phyloP scores from a whole-genome alignment of 2,113 vertebrate genomes.

The Macrotus californicus region DNA sequence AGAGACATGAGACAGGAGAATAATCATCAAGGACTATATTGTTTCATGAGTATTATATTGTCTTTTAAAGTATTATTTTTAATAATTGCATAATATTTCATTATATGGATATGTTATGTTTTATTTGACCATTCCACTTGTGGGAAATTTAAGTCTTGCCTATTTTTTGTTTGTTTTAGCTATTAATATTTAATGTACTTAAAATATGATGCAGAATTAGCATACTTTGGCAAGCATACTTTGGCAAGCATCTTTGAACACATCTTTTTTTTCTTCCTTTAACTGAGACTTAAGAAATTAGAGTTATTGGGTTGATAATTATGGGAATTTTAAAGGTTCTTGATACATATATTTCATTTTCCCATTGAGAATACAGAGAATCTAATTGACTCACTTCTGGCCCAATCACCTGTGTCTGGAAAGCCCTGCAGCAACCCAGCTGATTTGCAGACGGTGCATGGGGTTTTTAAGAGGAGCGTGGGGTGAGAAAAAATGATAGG shows the following conservation, averaged over 20 bases:
- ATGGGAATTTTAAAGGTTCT: neutral
- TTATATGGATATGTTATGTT: neutral
- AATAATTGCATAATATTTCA: neutral
- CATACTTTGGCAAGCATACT: neutral
- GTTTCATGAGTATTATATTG: neutral
- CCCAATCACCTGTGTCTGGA: neutral
- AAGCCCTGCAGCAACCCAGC: neutral
- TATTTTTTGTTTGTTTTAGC: neutral
- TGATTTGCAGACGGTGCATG: neutral
- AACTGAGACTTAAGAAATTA: neutral
- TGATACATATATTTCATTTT: neutral
- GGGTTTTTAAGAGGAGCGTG: neutral
- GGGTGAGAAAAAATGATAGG: neutral
- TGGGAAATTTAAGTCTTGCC: neutral
- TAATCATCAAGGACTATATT: neutral
- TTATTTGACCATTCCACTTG: neutral
- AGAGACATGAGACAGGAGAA: neutral
- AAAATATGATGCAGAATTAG: neutral
- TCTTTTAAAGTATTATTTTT: neutral
- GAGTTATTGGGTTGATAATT: neutral
- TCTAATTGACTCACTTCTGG: neutral
- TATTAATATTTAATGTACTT: too few relatives aligned
- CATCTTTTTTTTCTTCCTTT: neutral
- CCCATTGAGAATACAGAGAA: neutral
- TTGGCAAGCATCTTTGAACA: neutral